phyloP scores from a whole-genome alignment of 2,888 invertebrate species.

The Amphipyra berbera region DNA sequence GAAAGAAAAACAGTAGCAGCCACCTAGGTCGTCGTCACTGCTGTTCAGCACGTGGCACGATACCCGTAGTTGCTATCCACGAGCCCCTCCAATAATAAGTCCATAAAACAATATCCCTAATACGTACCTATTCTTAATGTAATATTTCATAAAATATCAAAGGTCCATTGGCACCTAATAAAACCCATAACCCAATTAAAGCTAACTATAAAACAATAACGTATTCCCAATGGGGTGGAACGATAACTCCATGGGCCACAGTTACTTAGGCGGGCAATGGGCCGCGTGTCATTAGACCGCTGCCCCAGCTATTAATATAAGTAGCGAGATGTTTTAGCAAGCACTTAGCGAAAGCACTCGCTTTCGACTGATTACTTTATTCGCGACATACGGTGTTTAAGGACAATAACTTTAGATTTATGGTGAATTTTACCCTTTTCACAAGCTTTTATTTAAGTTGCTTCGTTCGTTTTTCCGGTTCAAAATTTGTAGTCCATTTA shows the following conservation, averaged over 20 bases:
- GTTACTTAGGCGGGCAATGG: conserved; percentile 73
- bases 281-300: conserved; percentile 67
- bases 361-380: conserved; percentile 72
- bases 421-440: background rate
- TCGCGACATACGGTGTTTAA: conserved; percentile 45
- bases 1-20: no score
- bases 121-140: background rate
- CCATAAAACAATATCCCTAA: no score
- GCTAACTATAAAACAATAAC: conserved; percentile 35
- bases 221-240: conserved; percentile 57
- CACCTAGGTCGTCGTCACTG: no score
- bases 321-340: conserved; percentile 67
- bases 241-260: conserved; percentile 71
- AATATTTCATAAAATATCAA: background rate
- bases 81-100: no score
- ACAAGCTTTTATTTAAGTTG: no score
- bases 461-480: no score
- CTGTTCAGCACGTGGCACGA: no score
- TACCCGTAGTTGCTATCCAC: no score
- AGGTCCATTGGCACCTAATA: conserved; percentile 34
- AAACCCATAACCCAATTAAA: conserved; percentile 19
- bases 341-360: conserved; percentile 71
- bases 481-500: no score
- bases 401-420: conserved; percentile 13
- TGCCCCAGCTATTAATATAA: conserved; percentile 71